Evolutionary conservation across 2,888 invertebrate species (phyloP).

Genomic region (Tholera decimalis): DNA sequence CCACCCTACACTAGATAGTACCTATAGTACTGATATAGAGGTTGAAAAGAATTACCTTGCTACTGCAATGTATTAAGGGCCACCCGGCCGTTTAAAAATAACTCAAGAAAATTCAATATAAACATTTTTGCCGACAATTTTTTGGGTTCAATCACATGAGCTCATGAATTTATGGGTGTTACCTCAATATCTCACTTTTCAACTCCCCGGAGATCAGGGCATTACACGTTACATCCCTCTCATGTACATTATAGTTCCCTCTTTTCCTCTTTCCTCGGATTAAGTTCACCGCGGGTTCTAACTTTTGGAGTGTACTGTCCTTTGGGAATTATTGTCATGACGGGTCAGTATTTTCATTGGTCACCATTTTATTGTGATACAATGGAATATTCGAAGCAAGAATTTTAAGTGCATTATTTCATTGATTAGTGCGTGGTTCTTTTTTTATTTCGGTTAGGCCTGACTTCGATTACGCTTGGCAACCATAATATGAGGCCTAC

Average conservation of each 20-base stretch:
- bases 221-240: background rate
- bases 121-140: too few species aligned
- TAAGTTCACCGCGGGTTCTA: slow-evolving; percentile 5
- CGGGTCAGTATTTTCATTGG: background rate
- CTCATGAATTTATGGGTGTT: background rate
- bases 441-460: too few species aligned
- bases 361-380: background rate
- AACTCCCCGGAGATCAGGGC: background rate
- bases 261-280: slow-evolving; percentile 1
- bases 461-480: too few species aligned
- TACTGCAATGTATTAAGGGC: too few species aligned
- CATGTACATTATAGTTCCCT: background rate
- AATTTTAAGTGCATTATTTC: too few species aligned
- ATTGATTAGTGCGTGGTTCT: too few species aligned
- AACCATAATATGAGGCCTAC: too few species aligned
- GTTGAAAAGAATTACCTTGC: too few species aligned
- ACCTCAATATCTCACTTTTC: background rate
- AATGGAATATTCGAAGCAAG: background rate
- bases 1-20: too few species aligned
- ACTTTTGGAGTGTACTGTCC: slow-evolving; percentile 11
- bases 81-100: too few species aligned
- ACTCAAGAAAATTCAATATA: too few species aligned
- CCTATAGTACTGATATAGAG: too few species aligned
- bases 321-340: background rate
- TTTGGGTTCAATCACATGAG: background rate